These are phyloP conservation scores for Hippolais icterina DNA, from an alignment of 2,113 vertebrate species.

Conservation along the genomic window DNA sequence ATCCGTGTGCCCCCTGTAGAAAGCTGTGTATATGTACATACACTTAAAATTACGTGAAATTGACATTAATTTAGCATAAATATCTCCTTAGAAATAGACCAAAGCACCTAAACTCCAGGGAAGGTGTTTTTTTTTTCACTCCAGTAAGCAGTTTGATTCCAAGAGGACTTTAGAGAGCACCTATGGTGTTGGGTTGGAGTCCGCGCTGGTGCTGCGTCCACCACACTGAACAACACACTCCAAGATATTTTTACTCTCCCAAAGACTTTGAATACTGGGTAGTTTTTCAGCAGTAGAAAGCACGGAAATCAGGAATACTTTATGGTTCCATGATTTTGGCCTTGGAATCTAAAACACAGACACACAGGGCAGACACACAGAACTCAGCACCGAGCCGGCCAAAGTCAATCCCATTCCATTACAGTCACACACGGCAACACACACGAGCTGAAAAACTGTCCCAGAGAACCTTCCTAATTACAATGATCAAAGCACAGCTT, in stretches of 20 bases:
- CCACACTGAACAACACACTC: background rate
- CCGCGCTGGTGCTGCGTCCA: background rate
- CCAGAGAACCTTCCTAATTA: background rate
- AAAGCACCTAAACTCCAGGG: background rate
- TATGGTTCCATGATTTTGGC: background rate
- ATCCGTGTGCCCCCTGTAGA: background rate
- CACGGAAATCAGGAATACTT: background rate
- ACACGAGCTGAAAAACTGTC: background rate
- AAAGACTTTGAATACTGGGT: background rate
- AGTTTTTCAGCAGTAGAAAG: background rate
- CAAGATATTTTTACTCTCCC: background rate
- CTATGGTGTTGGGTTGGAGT: rapidly evolving
- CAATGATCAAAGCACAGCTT: background rate
- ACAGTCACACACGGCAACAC: background rate
- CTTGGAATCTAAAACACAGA: background rate
- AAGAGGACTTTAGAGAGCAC: background rate
- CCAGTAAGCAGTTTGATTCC: background rate
- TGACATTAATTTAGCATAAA: background rate
- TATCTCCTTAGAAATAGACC: background rate
- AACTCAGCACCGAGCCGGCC: background rate
- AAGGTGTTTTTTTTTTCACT: background rate
- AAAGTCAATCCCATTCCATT: background rate
- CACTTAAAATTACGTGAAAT: background rate
- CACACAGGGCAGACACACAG: rapidly evolving
- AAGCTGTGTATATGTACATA: too few relatives aligned